phyloP scores from a whole-genome alignment of 1,140 invertebrate genomes.

The Aphaenogaster floridana region DNA sequence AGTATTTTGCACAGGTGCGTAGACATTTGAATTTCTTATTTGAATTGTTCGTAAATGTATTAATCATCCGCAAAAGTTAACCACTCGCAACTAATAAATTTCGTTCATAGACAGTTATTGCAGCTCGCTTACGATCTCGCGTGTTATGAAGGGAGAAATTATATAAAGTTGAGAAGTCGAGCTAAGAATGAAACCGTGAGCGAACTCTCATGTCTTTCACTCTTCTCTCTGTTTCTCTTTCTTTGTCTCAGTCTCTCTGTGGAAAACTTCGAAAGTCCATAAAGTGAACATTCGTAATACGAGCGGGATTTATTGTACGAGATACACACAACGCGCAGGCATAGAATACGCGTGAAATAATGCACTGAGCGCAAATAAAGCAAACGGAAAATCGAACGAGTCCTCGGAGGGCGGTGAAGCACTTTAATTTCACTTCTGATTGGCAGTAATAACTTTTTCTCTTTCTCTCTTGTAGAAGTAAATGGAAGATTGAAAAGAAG shows the following conservation, averaged over 20 bases:
- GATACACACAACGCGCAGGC: slow-evolving; percentile 18
- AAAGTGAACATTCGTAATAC: slow-evolving; percentile 43
- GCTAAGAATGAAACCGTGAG: slow-evolving; percentile 27
- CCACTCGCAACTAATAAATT: slow-evolving; percentile 47
- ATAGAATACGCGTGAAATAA: slow-evolving; percentile 37
- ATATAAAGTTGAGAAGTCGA: slow-evolving; percentile 52
- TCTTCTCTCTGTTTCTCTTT: slow-evolving; percentile 17
- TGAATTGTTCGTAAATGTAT: slow-evolving; percentile 17
- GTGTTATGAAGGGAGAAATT: slow-evolving; percentile 44
- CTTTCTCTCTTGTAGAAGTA: neutral
- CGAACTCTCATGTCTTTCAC: neutral
- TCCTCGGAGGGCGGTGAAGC: neutral
- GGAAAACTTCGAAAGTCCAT: slow-evolving; percentile 50
- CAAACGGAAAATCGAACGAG: slow-evolving; percentile 29
- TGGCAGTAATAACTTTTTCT: slow-evolving; percentile 32
- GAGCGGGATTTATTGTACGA: slow-evolving; percentile 48
- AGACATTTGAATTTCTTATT: neutral
- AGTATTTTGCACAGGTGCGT: neutral
- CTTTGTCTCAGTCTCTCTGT: neutral
- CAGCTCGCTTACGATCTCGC: slow-evolving; percentile 22
- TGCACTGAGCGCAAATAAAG: slow-evolving; percentile 35
- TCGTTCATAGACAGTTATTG: slow-evolving; percentile 34
- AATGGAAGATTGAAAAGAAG: slow-evolving; percentile 36
- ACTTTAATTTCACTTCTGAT: slow-evolving; percentile 48
- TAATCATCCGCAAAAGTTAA: slow-evolving; percentile 44